Base-by-base conservation (phyloP, 2,888 invertebrate genomes). In the Eudemis profundana region DNA sequence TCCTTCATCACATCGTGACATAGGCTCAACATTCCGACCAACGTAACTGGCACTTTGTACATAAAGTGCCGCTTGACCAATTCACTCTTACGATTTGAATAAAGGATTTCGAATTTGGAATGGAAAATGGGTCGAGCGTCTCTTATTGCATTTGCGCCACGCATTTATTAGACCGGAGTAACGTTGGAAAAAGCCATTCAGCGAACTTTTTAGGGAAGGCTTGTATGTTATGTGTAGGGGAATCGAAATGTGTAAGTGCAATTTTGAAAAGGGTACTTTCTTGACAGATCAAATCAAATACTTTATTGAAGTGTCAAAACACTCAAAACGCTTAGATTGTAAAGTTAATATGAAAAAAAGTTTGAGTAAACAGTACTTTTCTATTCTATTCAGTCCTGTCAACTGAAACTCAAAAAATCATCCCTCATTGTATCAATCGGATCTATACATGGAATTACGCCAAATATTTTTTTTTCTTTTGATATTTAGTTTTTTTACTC, bases 21-120 rank as follows among this genome's bases (percentile, higher is more conserved):
- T 27, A 33, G 33, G 50, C 50, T 4, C 21, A 19, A 17, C 29
- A 49, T 50, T 50, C 17, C 33, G 15, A 12, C 15, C 53, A 44
- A 19, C 8, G 21, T 38, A 36, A 61, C 46, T 36, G 53, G 19
- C 38, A 59, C 38, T 59, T 38, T 17, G 12, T 42, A 14, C 44
- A 15, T n/a, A 5, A 14, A 44, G 56, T 33, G 44, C 44, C 46
- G 46, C 36, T 62, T 62, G 61, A 54, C 61, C 61, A 53, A 62
- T 54, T 46, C 36, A 14, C 44, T 36, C 46, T 36, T 46, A 44
- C 50, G 21, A 53, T 62, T 62, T 62, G 19, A 40, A 61, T 47
- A 54, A 62, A 54, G 47, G 47, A 62, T 21, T 61, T 62, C 53
- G 29, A 54, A 62, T 51, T 62, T 62, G 46, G 38, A 38, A 54